phyloP scores from a whole-genome alignment of 2,888 invertebrate genomes.

The Tetranychus truncatus region DNA sequence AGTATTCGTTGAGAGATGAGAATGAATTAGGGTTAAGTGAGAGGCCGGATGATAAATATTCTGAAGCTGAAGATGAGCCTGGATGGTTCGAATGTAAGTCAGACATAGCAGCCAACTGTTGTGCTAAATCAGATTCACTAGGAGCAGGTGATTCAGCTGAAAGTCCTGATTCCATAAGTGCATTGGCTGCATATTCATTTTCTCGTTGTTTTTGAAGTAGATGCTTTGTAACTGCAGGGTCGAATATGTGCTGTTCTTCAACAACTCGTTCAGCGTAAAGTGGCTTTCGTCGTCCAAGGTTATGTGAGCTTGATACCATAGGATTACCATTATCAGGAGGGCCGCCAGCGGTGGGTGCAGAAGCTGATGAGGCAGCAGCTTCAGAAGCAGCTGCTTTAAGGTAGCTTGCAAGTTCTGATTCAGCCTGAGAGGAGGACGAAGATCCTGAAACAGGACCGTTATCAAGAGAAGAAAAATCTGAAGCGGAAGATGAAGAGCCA shows the following conservation, averaged over 20 bases:
- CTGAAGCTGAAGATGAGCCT: neutral
- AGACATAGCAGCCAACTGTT: conserved; percentile 6
- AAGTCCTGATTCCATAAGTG: conserved; percentile 1
- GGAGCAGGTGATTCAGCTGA: neutral
- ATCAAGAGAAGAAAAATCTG: neutral
- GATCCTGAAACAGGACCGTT: neutral
- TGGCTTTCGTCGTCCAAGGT: neutral
- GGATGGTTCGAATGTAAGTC: conserved; percentile 6
- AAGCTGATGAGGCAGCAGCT: neutral
- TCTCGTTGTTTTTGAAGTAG: conserved; percentile 13
- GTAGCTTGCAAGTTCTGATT: conserved; percentile 5
- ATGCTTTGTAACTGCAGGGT: conserved; percentile 15
- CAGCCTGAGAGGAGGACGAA: neutral
- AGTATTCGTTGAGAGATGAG: neutral
- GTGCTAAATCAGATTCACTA: neutral
- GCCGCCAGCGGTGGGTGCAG: neutral
- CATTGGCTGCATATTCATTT: conserved; percentile 6
- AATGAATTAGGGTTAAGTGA: neutral
- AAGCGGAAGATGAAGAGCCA: neutral
- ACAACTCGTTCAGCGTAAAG: neutral
- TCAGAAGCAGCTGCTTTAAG: conserved; percentile 13
- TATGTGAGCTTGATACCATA: neutral
- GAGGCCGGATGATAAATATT: neutral
- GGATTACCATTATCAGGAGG: neutral
- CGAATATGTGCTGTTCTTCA: conserved; percentile 15